phyloP scores from a whole-genome alignment of 2,888 invertebrate genomes.

The Urechis unicinctus region DNA sequence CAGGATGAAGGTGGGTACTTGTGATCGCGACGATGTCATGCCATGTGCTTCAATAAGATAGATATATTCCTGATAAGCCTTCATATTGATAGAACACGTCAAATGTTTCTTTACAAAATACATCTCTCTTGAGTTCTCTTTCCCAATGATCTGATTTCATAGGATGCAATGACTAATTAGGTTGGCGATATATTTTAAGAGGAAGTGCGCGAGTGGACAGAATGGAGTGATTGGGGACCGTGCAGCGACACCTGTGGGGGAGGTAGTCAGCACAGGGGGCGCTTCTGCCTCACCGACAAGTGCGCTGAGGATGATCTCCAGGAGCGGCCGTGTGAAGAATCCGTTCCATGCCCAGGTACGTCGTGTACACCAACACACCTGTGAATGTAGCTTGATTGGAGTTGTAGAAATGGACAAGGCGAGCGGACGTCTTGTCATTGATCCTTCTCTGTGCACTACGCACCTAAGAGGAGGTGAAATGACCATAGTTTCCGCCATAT shows the following conservation, averaged over 20 bases:
- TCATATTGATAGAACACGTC: too few species aligned
- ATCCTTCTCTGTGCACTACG: too few species aligned
- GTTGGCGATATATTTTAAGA: background rate
- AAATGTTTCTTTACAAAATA: too few species aligned
- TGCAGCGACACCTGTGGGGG: background rate
- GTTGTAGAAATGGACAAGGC: too few species aligned
- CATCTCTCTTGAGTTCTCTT: too few species aligned
- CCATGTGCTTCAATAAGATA: background rate
- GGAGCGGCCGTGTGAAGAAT: background rate
- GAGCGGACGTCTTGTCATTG: too few species aligned
- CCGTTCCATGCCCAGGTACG: background rate
- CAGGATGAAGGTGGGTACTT: too few species aligned
- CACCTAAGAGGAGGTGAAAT: too few species aligned
- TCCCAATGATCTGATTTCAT: too few species aligned
- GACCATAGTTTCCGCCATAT: too few species aligned
- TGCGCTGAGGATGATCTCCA: background rate
- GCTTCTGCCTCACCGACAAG: background rate
- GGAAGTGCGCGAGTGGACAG: background rate
- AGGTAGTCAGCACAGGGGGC: background rate
- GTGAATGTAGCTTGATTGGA: background rate
- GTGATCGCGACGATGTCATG: too few species aligned
- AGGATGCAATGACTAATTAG: background rate
- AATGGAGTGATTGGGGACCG: background rate
- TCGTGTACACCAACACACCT: background rate
- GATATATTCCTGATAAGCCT: too few species aligned